phyloP scores from a whole-genome alignment of 2,888 invertebrate species.

The Acanthopleura granulata region DNA sequence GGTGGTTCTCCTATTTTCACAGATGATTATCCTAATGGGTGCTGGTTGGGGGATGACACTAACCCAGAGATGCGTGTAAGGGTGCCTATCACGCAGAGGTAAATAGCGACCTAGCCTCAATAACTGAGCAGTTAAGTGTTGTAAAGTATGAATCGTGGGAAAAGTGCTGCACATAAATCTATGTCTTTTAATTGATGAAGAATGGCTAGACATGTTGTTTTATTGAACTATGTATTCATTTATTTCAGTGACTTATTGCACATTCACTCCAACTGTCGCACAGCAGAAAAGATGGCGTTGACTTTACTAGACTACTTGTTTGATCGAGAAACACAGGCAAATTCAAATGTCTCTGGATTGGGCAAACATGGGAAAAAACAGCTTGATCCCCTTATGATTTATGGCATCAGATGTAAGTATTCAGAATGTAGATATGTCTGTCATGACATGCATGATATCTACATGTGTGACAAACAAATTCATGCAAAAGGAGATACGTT shows the following conservation, averaged over 20 bases:
- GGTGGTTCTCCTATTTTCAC: slow-evolving; percentile 28
- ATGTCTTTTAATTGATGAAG: too few species aligned
- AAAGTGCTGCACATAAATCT: too few species aligned
- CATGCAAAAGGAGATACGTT: too few species aligned
- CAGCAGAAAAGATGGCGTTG: slow-evolving; percentile 74
- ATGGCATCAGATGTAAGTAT: slow-evolving; percentile 69
- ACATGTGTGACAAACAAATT: too few species aligned
- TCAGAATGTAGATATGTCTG: not conserved
- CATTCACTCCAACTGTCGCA: slow-evolving; percentile 72
- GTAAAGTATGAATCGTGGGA: too few species aligned
- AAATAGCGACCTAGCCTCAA: too few species aligned
- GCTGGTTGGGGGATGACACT: slow-evolving; percentile 72
- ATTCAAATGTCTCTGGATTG: slow-evolving; percentile 73
- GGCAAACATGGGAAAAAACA: slow-evolving; percentile 73
- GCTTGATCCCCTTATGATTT: slow-evolving; percentile 72
- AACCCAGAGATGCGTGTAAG: slow-evolving; percentile 72
- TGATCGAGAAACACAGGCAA: slow-evolving; percentile 72
- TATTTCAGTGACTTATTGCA: slow-evolving; percentile 70
- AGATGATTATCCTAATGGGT: slow-evolving; percentile 72
- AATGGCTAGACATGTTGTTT: not conserved
- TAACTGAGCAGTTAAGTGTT: too few species aligned
- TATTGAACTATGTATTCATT: slow-evolving; percentile 31
- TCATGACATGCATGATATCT: too few species aligned
- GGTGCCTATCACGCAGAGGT: slow-evolving; percentile 71
- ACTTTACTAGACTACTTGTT: slow-evolving; percentile 73